Percentiles rank a stretch among this genome's conserved stretches.
Evolutionary conservation across 1,140 invertebrate species (phyloP).

Genomic region (Diabrotica virgifera): DNA sequence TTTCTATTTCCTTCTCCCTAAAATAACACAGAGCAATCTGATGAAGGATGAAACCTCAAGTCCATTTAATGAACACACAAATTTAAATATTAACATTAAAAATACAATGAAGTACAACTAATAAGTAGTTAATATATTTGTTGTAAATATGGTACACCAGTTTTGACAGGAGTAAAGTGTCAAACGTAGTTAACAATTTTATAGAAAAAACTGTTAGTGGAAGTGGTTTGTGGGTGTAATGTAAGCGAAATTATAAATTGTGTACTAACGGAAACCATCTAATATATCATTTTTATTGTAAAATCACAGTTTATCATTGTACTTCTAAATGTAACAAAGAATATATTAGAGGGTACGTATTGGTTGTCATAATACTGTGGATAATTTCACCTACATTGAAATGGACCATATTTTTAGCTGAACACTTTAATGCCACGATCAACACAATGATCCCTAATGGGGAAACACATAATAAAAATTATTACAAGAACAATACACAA

Average conservation of each 20-base stretch:
- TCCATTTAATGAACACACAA: constrained; percentile 37
- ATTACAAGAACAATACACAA: too few relatives aligned
- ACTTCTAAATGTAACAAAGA: background rate
- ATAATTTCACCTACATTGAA: too few relatives aligned
- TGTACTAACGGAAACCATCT: constrained; percentile 4
- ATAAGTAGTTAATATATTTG: background rate
- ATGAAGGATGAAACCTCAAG: constrained; percentile 37
- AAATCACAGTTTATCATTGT: background rate
- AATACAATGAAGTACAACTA: constrained; percentile 21
- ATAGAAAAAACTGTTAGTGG: background rate
- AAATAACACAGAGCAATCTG: constrained; percentile 45
- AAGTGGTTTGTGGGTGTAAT: too few relatives aligned
- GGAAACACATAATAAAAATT: too few relatives aligned
- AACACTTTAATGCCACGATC: too few relatives aligned
- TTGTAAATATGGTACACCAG: background rate
- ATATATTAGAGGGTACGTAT: too few relatives aligned
- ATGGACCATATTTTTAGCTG: too few relatives aligned
- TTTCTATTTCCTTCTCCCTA: constrained; percentile 43
- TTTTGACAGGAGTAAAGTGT: background rate
- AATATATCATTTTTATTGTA: background rate
- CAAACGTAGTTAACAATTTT: constrained; percentile 7
- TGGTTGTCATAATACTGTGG: too few relatives aligned
- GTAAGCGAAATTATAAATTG: background rate
- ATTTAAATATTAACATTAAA: constrained; percentile 23
- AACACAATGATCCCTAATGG: too few relatives aligned